A percentile compares a stretch with the other conserved stretches of the same genome.
phyloP scores from a whole-genome alignment of 2,797 vertebrate species.

The Iguana delicatissima region DNA sequence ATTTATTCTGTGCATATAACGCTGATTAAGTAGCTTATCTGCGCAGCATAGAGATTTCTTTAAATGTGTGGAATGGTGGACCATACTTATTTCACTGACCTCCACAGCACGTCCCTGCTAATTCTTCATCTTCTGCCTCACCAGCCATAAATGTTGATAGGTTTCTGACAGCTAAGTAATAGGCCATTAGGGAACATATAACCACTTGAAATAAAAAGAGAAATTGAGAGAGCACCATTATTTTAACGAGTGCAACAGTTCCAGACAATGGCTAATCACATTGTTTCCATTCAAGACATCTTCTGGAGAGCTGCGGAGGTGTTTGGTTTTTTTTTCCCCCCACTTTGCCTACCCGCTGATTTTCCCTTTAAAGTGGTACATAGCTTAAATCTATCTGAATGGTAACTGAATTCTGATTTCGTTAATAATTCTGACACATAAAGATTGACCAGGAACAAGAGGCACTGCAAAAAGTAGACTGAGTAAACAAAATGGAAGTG shows the following conservation, averaged over 20 bases:
- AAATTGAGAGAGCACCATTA: not conserved
- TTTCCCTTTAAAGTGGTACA: not conserved
- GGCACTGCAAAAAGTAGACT: too few relatives aligned
- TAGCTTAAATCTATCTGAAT: not conserved
- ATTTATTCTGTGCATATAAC: not conserved
- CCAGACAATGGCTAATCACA: slow-evolving; percentile 7
- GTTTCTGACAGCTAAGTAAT: not conserved
- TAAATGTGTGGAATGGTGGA: not conserved
- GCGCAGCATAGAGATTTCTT: not conserved
- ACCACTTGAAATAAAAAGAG: slow-evolving; percentile 3
- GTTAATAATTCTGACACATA: not conserved
- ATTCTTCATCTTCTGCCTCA: not conserved
- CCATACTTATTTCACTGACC: not conserved
- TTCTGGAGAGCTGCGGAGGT: not conserved
- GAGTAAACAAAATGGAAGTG: too few relatives aligned
- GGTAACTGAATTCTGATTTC: not conserved
- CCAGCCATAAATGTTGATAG: not conserved
- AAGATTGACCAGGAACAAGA: not conserved
- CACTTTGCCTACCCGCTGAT: not conserved
- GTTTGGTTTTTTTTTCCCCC: not conserved
- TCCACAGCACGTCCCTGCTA: not conserved
- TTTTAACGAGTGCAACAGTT: not conserved
- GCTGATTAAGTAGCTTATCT: not conserved
- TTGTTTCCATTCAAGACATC: not conserved
- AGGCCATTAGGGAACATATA: not conserved